Percentiles rank a stretch among this genome's conserved stretches.
These are phyloP conservation scores for Rhodinocichla rosea DNA, from an alignment of 2,113 vertebrate species.

Conservation along the genomic window DNA sequence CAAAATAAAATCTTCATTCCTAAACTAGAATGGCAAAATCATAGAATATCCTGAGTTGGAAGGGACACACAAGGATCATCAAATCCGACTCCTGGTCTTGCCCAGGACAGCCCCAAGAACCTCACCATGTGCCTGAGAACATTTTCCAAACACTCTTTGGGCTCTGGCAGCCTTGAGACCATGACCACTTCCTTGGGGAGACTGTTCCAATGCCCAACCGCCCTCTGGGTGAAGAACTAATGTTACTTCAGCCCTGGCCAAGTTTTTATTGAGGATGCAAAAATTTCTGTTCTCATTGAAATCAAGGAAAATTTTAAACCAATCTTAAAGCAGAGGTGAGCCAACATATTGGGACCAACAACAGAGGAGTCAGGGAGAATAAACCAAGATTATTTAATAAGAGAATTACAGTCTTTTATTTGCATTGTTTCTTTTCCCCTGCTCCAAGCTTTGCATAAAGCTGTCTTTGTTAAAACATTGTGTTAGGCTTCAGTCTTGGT, in stretches of 20 bases:
- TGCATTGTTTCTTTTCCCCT: not conserved
- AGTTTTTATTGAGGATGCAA: not conserved
- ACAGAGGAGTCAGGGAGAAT: not conserved
- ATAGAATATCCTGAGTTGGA: not conserved
- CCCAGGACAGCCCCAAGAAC: not conserved
- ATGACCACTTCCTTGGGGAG: not conserved
- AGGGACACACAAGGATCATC: not conserved
- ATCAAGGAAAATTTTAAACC: not conserved
- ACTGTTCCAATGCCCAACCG: not conserved
- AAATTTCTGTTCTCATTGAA: not conserved
- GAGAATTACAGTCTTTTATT: not conserved
- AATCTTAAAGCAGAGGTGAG: not conserved
- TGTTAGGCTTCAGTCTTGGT: not conserved
- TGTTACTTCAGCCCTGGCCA: not conserved
- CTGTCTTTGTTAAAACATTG: not conserved
- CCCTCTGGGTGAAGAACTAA: not conserved
- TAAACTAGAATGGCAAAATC: not conserved
- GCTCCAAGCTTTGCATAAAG: conserved; percentile 4
- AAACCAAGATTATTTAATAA: not conserved
- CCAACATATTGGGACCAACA: not conserved
- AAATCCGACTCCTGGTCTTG: not conserved
- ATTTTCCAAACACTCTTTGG: not conserved
- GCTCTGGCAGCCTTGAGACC: not conserved
- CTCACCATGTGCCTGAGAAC: not conserved
- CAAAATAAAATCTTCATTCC: not conserved